Percentiles rank a stretch among this genome's conserved stretches.
phyloP scores from a whole-genome alignment of 2,113 vertebrate species.

The Antechinus stuartii region DNA sequence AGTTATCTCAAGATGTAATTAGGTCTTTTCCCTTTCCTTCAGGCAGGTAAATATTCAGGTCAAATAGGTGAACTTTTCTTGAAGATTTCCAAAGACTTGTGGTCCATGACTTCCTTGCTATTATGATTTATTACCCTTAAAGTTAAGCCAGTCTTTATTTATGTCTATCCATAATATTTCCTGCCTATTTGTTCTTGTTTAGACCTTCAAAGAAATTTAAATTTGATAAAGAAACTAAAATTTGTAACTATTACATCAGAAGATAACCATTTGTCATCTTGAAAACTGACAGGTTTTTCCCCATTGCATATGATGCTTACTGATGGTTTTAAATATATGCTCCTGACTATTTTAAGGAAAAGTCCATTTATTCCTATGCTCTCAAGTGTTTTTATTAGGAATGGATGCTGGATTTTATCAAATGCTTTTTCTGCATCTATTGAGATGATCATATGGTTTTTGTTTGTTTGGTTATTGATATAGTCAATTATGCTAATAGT shows the following conservation, averaged over 20 bases:
- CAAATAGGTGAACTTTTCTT: neutral
- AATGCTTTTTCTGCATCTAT: too few relatives aligned
- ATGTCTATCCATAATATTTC: neutral
- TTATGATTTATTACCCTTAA: conserved; percentile 33
- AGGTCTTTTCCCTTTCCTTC: neutral
- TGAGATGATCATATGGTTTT: too few relatives aligned
- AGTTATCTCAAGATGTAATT: conserved; percentile 22
- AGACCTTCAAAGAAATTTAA: neutral
- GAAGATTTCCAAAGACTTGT: neutral
- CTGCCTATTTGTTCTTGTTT: conserved; percentile 11
- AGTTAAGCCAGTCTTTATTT: conserved; percentile 5
- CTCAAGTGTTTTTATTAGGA: too few relatives aligned
- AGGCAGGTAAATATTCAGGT: conserved; percentile 15
- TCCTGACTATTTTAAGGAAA: too few relatives aligned
- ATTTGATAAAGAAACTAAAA: conserved; percentile 9
- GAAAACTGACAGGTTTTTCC: neutral
- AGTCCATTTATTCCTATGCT: too few relatives aligned
- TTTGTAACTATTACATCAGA: conserved; percentile 23
- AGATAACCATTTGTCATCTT: conserved; percentile 26
- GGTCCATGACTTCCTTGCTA: neutral
- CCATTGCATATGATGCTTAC: too few relatives aligned
- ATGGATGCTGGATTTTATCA: too few relatives aligned
- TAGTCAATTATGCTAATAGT: too few relatives aligned
- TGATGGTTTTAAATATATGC: too few relatives aligned
- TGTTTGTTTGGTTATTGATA: too few relatives aligned